Conservation (phyloP, 1,140 invertebrate species). For the Babylonia areolata region DNA sequence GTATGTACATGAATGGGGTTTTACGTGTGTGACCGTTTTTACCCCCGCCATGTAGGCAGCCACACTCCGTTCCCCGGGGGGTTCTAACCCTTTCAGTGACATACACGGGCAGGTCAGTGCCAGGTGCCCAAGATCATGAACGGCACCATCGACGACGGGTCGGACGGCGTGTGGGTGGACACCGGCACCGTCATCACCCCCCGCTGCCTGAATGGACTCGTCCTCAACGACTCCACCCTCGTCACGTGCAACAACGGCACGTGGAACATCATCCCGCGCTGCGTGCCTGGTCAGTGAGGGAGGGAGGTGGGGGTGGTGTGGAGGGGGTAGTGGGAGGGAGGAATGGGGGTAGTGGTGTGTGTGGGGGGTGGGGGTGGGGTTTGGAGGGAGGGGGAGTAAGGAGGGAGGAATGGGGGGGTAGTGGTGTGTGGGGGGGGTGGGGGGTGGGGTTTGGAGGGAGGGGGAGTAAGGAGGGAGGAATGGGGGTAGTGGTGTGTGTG, state of each 20-base stretch:
- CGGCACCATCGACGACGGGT: slow-evolving; percentile 81
- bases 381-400: background rate
- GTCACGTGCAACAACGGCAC: slow-evolving; percentile 95
- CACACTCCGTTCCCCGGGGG: too few species aligned
- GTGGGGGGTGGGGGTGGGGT: background rate
- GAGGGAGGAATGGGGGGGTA: background rate
- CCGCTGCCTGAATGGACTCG: slow-evolving; percentile 90
- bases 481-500: too few species aligned
- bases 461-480: background rate
- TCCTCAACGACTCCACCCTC: slow-evolving; percentile 86
- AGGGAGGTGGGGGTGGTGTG: background rate
- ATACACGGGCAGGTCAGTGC: slow-evolving; percentile 89
- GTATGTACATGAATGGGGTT: too few species aligned
- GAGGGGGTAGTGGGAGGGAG: background rate
- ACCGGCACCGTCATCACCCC: slow-evolving; percentile 92
- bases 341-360: background rate
- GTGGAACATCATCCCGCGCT: slow-evolving; percentile 94
- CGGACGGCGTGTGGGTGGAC: slow-evolving; percentile 81
- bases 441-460: background rate
- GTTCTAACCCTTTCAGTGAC: too few species aligned
- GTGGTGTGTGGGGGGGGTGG: background rate
- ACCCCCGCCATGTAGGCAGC: too few species aligned
- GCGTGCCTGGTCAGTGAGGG: slow-evolving; percentile 83
- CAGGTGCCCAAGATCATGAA: slow-evolving; percentile 91
- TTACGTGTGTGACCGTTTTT: too few species aligned